phyloP scores from a whole-genome alignment of 2,888 invertebrate species.

The Cryptophagus acutangulus region DNA sequence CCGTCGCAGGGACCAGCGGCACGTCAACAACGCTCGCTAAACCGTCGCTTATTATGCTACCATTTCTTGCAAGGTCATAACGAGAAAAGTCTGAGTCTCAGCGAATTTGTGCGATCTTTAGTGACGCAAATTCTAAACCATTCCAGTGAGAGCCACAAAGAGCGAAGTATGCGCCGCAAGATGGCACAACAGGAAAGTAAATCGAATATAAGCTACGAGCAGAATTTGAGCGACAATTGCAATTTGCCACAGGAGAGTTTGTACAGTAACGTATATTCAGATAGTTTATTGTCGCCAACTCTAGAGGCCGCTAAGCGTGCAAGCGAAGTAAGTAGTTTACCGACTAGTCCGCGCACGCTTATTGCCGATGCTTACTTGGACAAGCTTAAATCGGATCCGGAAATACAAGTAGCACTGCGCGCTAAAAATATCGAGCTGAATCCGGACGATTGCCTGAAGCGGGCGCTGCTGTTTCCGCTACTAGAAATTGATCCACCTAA shows the following conservation, averaged over 20 bases:
- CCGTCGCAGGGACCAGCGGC: slow-evolving; percentile 64
- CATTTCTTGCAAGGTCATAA: slow-evolving; percentile 86
- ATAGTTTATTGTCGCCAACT: slow-evolving; percentile 34
- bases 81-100: slow-evolving; percentile 77
- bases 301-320: slow-evolving; percentile 33
- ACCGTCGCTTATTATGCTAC: slow-evolving; percentile 75
- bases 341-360: slow-evolving; percentile 56
- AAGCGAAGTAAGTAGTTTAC: slow-evolving; percentile 37
- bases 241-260: slow-evolving; percentile 36
- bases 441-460: slow-evolving; percentile 88
- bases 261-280: slow-evolving; percentile 41
- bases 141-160: slow-evolving; percentile 51
- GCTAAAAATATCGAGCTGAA: slow-evolving; percentile 80
- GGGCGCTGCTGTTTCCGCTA: slow-evolving; percentile 81
- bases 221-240: slow-evolving; percentile 34
- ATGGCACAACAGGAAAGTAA: slow-evolving; percentile 34
- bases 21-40: slow-evolving; percentile 66
- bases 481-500: slow-evolving; percentile 83
- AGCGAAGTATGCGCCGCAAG: slow-evolving; percentile 45
- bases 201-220: slow-evolving; percentile 31
- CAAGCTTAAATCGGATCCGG: slow-evolving; percentile 69
- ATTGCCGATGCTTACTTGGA: slow-evolving; percentile 79
- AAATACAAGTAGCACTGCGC: slow-evolving; percentile 72
- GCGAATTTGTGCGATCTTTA: slow-evolving; percentile 78
- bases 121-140: slow-evolving; percentile 80